phyloP scores from a whole-genome alignment of 1,140 invertebrate species.

The Bombus huntii region DNA sequence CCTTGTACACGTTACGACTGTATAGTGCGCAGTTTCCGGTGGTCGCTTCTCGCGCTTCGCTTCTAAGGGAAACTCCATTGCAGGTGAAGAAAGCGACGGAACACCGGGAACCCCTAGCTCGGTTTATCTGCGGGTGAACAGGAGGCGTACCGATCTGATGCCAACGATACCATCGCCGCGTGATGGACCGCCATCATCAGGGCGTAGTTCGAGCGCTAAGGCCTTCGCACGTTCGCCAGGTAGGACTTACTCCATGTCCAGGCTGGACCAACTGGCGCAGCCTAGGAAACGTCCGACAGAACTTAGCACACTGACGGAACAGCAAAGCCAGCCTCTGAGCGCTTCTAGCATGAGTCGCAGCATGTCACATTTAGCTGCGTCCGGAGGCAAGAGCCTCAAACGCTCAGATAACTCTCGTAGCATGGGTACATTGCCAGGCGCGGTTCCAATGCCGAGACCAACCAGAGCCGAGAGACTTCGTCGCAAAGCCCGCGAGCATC shows the following conservation, averaged over 20 bases:
- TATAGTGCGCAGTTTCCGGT: constrained; percentile 20
- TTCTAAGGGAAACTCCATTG: constrained; percentile 76
- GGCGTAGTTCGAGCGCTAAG: constrained; percentile 83
- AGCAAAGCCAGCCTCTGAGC: constrained; percentile 75
- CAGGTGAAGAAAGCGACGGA: constrained; percentile 84
- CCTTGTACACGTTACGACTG: constrained; percentile 7
- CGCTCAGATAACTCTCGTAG: constrained; percentile 83
- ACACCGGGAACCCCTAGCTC: constrained; percentile 80
- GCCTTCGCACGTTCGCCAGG: constrained; percentile 88
- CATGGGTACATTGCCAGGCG: constrained; percentile 82
- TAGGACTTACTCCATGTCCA: constrained; percentile 96
- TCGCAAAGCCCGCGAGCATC: constrained; percentile 82
- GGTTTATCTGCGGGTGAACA: constrained; percentile 88
- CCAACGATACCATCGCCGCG: constrained; percentile 92
- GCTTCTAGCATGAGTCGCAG: constrained; percentile 86
- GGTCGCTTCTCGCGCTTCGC: constrained; percentile 59
- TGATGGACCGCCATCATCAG: constrained; percentile 82
- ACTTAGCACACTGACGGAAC: constrained; percentile 83
- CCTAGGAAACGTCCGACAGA: constrained; percentile 85
- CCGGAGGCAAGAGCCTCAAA: constrained; percentile 76
- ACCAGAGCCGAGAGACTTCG: constrained; percentile 84
- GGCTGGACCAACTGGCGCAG: constrained; percentile 92
- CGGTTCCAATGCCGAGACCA: constrained; percentile 79
- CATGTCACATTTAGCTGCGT: constrained; percentile 86
- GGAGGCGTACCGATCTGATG: constrained; percentile 94